These are phyloP conservation scores for Simalia tracyae DNA, from an alignment of 2,797 vertebrate genomes.

Conservation along the genomic window DNA sequence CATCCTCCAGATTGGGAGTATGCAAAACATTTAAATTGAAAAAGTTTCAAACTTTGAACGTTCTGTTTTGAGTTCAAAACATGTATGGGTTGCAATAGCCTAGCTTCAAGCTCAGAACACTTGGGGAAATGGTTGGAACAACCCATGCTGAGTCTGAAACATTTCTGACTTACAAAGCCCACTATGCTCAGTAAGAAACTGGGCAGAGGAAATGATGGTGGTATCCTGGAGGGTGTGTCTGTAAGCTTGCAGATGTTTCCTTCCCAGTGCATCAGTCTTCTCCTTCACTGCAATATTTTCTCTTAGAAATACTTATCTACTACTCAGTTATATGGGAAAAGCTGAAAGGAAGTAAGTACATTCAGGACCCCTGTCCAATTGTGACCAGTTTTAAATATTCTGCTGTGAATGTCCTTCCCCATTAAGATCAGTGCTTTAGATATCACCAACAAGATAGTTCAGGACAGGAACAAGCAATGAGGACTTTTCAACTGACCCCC, in stretches of 20 bases:
- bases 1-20: background rate
- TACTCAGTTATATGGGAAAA: background rate
- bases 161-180: background rate
- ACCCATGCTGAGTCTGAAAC: background rate
- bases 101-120: background rate
- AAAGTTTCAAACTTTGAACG: background rate
- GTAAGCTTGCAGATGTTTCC: background rate
- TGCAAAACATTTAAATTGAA: background rate
- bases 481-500: background rate
- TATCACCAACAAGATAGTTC: background rate
- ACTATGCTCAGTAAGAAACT: background rate
- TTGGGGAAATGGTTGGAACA: background rate
- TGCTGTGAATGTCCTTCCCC: background rate
- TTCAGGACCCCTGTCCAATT: background rate
- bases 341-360: background rate
- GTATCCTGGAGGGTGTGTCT: background rate
- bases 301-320: background rate
- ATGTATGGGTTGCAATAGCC: background rate
- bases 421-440: background rate
- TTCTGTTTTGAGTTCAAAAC: background rate
- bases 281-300: background rate
- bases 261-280: background rate
- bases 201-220: too few species aligned
- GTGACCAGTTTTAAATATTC: background rate
- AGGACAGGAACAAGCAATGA: background rate